Evolutionary conservation across 2,113 vertebrate species (phyloP), one percentile per base, ranked within the genome.

Genomic region (Pachycephala philippinensis): DNA sequence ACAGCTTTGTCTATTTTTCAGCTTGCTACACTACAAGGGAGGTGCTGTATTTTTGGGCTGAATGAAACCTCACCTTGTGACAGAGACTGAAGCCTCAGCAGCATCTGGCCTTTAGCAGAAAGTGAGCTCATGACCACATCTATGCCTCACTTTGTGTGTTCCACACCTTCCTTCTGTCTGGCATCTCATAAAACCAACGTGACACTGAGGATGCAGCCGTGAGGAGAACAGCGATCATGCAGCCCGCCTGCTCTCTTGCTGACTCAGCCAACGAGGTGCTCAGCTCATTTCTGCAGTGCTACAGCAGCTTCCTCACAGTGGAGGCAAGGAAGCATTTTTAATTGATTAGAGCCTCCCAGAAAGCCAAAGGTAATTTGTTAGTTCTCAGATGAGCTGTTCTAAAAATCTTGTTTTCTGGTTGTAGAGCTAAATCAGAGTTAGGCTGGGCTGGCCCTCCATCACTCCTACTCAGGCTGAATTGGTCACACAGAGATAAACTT

Each of bases 301-400:
- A 35, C 61, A 68, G 64, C 82, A 92, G 49, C 69, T 72, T 89
- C 47, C 77, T 92, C 31, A 16, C 45, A 76, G 49, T 45, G 53
- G 30, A 92, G 63, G 37, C 5, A 8, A 89, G 72, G 65, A 89
- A 72, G n/a, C 27, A 40, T 11, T 93, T 94, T 89, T 87, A 95
- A 95, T 92, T 95, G 60, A 84, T 82, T 72, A 60, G 65, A 82
- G 60, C n/a, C 42, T 93, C 89, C 57, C 77, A 87, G 80, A 80
- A 89, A 95, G 69, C 66, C 76, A 81, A 50, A 88, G 87, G 21
- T 85, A 90, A 90, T 87, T 89, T 88, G 75, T 70, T 40, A 54
- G 59, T 70, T 89, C 76, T 92, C 76, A 87, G 72, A 87, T 50
- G 60, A 96, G 69, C n/a, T 84, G 44, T 65, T 89, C 64, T 82